phyloP scores from a whole-genome alignment of 1,140 invertebrate genomes.

The Diorhabda elongata region DNA sequence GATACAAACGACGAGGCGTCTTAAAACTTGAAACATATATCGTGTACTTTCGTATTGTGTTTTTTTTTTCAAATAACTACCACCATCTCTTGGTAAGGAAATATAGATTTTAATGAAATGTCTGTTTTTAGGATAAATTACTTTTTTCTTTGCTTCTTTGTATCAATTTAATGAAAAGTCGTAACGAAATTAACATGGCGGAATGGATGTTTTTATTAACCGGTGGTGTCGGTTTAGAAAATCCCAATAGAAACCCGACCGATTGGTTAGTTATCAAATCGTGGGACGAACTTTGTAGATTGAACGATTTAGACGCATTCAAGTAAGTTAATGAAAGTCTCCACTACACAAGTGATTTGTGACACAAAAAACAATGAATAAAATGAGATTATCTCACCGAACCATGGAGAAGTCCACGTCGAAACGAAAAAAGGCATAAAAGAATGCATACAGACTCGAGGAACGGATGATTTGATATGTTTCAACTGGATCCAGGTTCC shows the following conservation, averaged over 20 bases:
- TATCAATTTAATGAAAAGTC: constrained; percentile 75
- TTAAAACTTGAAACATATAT: no score
- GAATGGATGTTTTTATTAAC: constrained; percentile 89
- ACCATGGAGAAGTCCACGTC: no score
- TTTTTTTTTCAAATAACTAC: constrained; percentile 63
- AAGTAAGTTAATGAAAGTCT: constrained; percentile 45
- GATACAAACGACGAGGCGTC: constrained; percentile 30
- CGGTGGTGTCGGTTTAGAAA: constrained; percentile 77
- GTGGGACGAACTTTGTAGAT: constrained; percentile 80
- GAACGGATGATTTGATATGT: no score
- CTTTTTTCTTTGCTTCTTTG: constrained; percentile 84
- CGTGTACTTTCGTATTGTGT: constrained; percentile 50
- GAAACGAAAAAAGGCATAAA: no score
- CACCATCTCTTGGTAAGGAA: no score
- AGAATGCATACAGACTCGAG: no score
- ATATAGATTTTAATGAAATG: no score
- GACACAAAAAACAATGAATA: background rate
- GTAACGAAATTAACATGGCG: constrained; percentile 59
- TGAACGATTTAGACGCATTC: constrained; percentile 59
- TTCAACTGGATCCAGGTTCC: no score
- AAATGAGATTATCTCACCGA: background rate
- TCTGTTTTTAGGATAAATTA: constrained; percentile 82
- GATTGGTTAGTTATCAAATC: constrained; percentile 70
- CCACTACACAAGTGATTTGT: background rate
- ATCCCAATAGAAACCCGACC: constrained; percentile 67